Evolutionary conservation across 2,113 vertebrate species (phyloP).

Genomic region (Bambusicola thoracicus): DNA sequence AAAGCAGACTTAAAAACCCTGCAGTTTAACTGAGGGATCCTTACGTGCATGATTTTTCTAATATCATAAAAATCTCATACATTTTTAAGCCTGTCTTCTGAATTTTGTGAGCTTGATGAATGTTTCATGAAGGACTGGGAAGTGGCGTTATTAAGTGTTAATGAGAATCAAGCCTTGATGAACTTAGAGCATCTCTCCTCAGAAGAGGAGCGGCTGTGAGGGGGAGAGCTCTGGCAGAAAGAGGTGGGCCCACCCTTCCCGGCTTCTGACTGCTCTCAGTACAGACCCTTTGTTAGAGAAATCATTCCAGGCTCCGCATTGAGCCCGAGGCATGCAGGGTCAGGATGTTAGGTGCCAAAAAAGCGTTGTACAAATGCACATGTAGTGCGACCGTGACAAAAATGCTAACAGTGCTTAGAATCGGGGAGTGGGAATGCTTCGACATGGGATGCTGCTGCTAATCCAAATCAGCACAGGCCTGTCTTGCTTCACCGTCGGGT

Average conservation of each 20-base stretch:
- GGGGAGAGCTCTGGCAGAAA: background rate
- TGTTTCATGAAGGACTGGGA: constrained; percentile 29
- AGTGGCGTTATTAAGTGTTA: constrained; percentile 49
- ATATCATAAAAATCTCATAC: constrained; percentile 45
- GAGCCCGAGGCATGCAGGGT: background rate
- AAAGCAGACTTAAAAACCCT: background rate
- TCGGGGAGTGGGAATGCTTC: background rate
- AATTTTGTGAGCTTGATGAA: constrained; percentile 22
- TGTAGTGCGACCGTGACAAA: background rate
- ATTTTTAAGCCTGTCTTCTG: constrained; percentile 32
- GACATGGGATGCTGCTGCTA: background rate
- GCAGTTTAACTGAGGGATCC: background rate
- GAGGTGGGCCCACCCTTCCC: background rate
- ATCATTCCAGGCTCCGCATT: background rate
- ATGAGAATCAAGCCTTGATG: constrained; percentile 46
- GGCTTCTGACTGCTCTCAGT: background rate
- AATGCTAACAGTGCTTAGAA: background rate
- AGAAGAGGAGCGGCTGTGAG: background rate
- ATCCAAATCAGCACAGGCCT: background rate
- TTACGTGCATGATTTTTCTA: constrained; percentile 5
- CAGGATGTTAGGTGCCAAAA: background rate
- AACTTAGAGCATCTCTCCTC: background rate
- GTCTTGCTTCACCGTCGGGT: background rate
- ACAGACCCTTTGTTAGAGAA: constrained; percentile 1
- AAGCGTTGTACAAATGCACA: background rate